Conservation (phyloP, 2,888 invertebrate species). For the Drosophila mercatorum region DNA sequence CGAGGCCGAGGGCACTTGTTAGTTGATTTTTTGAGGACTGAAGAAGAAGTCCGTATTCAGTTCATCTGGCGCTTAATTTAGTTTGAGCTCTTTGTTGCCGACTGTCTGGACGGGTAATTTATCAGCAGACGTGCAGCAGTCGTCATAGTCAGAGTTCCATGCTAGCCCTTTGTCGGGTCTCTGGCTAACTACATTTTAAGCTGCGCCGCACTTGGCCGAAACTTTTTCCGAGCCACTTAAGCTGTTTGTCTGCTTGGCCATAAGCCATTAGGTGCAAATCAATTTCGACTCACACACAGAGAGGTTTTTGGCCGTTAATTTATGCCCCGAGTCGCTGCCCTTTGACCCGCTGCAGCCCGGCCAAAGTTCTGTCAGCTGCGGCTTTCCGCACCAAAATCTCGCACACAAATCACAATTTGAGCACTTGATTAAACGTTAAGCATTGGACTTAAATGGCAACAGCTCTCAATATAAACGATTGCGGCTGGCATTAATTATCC, state of each 20-base stretch:
- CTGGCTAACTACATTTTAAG: conserved; percentile 63
- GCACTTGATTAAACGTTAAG: conserved; percentile 51
- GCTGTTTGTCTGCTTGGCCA: conserved; percentile 42
- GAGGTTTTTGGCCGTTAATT: conserved; percentile 48
- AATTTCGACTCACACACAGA: conserved; percentile 45
- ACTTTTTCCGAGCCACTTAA: conserved; percentile 53
- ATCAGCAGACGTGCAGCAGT: conserved; percentile 54
- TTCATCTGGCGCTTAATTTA: conserved; percentile 67
- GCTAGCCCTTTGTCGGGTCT: background rate
- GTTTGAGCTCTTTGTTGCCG: conserved; percentile 44
- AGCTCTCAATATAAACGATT: conserved; percentile 24
- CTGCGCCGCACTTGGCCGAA: conserved; percentile 48
- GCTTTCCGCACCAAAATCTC: conserved; percentile 47
- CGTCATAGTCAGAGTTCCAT: conserved; percentile 15
- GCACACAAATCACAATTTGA: conserved; percentile 59
- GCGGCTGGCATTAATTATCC: conserved; percentile 48
- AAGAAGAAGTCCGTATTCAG: conserved; percentile 19
- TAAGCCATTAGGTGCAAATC: conserved; percentile 52
- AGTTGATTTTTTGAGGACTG: background rate
- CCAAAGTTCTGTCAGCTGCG: conserved; percentile 50
- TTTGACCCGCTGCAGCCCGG: background rate
- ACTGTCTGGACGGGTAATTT: conserved; percentile 40
- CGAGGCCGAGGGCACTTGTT: conserved; percentile 10
- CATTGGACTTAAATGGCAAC: conserved; percentile 49
- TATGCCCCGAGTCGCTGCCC: conserved; percentile 25